Evolutionary conservation across 1,140 invertebrate species (phyloP).

Genomic region (Dinothrombium tinctorium): DNA sequence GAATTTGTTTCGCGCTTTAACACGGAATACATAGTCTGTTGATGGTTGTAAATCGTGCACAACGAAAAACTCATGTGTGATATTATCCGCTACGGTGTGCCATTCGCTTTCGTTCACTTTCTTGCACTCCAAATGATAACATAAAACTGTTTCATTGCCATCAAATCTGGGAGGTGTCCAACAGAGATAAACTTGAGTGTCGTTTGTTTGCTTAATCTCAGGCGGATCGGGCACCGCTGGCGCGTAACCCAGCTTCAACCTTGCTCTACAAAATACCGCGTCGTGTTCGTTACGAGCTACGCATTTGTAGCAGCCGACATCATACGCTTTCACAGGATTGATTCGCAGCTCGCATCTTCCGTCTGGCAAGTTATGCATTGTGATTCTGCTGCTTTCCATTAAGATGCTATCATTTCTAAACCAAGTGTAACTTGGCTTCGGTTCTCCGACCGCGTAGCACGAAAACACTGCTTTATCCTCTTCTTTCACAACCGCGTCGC

Average conservation of each 20-base stretch:
- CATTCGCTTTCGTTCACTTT: slow-evolving; percentile 47
- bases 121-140: slow-evolving; percentile 60
- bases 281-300: slow-evolving; percentile 59
- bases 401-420: slow-evolving; percentile 71
- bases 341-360: slow-evolving; percentile 52
- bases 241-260: slow-evolving; percentile 27
- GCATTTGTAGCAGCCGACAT: slow-evolving; percentile 62
- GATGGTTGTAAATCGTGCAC: slow-evolving; percentile 47
- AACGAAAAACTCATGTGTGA: slow-evolving; percentile 78
- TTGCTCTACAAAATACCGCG: slow-evolving; percentile 24
- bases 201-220: slow-evolving; percentile 49
- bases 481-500: slow-evolving; percentile 44
- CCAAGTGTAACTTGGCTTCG: slow-evolving; percentile 77
- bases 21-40: slow-evolving; percentile 60
- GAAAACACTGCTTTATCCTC: slow-evolving; percentile 12
- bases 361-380: slow-evolving; percentile 18
- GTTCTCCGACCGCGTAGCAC: slow-evolving; percentile 67
- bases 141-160: slow-evolving; percentile 53
- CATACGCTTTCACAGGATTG: slow-evolving; percentile 44
- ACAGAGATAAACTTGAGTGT: slow-evolving; percentile 55
- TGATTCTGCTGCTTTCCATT: slow-evolving; percentile 47
- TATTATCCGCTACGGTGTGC: slow-evolving; percentile 59
- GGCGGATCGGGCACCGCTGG: slow-evolving; percentile 68
- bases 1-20: slow-evolving; percentile 67
- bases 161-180: slow-evolving; percentile 51